Evolutionary conservation across 1,140 invertebrate genomes (phyloP), one percentile per base, ranked within the genome.

Genomic region (Zaprionus davidi): DNA sequence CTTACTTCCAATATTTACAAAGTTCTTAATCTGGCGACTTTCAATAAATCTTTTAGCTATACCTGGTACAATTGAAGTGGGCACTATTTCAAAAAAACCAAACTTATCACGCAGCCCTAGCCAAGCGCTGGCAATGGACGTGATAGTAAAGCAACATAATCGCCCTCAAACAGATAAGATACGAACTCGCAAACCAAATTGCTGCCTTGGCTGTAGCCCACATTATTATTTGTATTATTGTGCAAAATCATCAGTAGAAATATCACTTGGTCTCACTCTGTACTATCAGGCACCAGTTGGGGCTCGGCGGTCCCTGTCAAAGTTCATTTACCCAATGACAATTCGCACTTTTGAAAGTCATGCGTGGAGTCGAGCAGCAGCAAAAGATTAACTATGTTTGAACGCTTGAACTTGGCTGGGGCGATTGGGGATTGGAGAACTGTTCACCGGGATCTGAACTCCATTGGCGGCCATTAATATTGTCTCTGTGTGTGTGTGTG

Each of bases 391-490:
- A 83, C 83, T 67, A 88, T 80, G 80, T 76, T 79, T 57, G 22
- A 22, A 76, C 49, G 69, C 60, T 80, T 88, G 80, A 88, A 88
- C 82, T 65, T 65, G 57, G 34, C 31, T 34, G 31, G 31, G 31
- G 31, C 55, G 57, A 38, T 51, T n/a, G 17, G 13, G 41, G 49
- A 51, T 36, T 34, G 49, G 20, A 15, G 17, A 26, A 24, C 24
- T 53, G 44, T 20, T 60, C 36, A 53, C 49, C 73, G 71, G 63
- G 78, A 63, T 24, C 57, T 87, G 83, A 87, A 88, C 85, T 88
- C 78, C 72, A 79, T 76, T 81, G 85, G 78, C 78, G 78, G 84
- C 85, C 84, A 88, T 90, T 88, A 88, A 88, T 88, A 88, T 84
- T 81, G 71, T 62, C 15, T 41, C n/a, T 44, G 51, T 31, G 22